Base-by-base conservation (phyloP, 2,113 vertebrate species). In the Sinocyclocheilus anshuiensis region DNA sequence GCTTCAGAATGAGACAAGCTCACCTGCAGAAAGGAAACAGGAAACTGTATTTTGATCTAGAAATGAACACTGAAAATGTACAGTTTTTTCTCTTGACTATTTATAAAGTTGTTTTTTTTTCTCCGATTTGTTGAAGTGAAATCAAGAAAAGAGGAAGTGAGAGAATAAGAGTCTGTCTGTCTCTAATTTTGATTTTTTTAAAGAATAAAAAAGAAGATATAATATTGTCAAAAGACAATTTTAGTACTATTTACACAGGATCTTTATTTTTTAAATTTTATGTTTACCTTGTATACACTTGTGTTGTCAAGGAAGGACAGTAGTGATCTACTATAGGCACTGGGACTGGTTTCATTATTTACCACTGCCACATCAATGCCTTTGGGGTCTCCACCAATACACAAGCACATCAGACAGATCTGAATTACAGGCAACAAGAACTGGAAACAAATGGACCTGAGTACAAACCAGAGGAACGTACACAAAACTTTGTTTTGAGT, bases 381-480 rank as follows among this genome's bases (percentile, higher is more conserved):
- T 65, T 88, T 90, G 0, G 95, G 94, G 15, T 95, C 94, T 10
- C 93, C 94, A 10, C 95, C 95, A 1, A 96, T 89, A 63, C 95
- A 96, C 83, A 95, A 74, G 77, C 94, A 95, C 92, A 95, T 95
- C 67, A 95, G 93, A 33, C 93, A 94, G 89, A 95, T 92, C 92
- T 95, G 95, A 92, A 96, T 95, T 83, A 95, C 94, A 0, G 95
- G 95, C 89, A 95, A 90, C 69, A 96, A 36, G 92, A 96, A 96
- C 94, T 96, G 95, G 91, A 95, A 96, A 89, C 93, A 95, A 88
- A 96, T 48, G 2, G 94, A 95, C 75, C 95, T 96, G 69, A 59
- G 50, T 22, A 26, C 33, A 84, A 75, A 59, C 20, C 12, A 57
- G 39, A 42, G 10, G 48, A 59, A 63, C 18, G 13, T 11, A 24